Percentiles rank a stretch among this genome's conserved stretches.
Evolutionary conservation across 2,113 vertebrate species (phyloP).

Genomic region (Pogonocichla stellata): DNA sequence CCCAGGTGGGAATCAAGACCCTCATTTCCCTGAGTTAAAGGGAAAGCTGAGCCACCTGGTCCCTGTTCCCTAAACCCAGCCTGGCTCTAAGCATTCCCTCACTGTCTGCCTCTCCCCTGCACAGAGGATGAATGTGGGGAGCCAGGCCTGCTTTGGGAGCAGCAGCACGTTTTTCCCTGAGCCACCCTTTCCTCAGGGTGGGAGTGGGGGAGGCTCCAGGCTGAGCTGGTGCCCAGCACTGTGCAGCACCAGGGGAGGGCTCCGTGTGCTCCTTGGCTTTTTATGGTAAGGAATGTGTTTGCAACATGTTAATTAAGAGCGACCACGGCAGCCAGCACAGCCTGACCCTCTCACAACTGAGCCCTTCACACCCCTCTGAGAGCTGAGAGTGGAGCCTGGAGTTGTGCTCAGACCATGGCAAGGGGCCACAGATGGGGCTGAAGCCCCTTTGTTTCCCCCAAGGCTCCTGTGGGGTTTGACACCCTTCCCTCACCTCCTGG

Average conservation of each 20-base stretch:
- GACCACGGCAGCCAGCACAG: background rate
- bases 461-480: background rate
- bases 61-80: background rate
- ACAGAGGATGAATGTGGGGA: background rate
- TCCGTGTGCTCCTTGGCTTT: background rate
- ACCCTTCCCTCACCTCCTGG: rapidly evolving
- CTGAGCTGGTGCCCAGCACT: background rate
- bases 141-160: background rate
- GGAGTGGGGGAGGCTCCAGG: background rate
- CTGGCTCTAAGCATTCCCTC: background rate
- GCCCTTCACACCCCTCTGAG: background rate
- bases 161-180: rapidly evolving
- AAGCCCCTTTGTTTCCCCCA: background rate
- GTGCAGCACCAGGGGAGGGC: background rate
- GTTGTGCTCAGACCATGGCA: background rate
- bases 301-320: background rate
- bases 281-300: slow-evolving; percentile 62
- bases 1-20: background rate
- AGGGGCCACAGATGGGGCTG: background rate
- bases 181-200: background rate
- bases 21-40: background rate
- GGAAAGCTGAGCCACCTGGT: rapidly evolving
- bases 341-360: background rate
- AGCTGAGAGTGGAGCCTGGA: background rate
- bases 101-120: background rate